Evolutionary conservation across 2,797 vertebrate genomes (phyloP).

Genomic region (Halcyon leucocephala): DNA sequence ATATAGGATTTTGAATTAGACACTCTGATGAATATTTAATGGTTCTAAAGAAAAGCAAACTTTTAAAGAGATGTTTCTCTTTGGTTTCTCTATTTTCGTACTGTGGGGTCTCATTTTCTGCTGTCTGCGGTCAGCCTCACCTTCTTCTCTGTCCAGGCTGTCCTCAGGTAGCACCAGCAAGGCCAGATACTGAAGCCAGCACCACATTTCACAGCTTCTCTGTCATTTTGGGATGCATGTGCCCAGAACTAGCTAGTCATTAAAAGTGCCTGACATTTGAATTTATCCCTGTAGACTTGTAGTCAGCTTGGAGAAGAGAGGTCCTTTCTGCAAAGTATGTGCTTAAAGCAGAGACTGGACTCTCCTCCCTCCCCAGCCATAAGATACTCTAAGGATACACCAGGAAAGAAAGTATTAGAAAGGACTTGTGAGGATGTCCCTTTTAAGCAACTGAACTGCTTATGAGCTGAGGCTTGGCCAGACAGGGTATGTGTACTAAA

Average conservation of each 20-base stretch:
- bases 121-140: fast-evolving
- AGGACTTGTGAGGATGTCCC: neutral
- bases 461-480: neutral
- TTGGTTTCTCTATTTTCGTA: neutral
- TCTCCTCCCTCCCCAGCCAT: neutral
- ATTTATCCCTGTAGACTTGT: neutral
- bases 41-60: neutral
- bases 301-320: neutral
- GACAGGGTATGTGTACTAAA: neutral
- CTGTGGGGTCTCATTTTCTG: fast-evolving
- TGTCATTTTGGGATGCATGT: neutral
- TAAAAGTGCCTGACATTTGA: neutral
- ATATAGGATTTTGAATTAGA: neutral
- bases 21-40: neutral
- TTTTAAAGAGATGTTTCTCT: neutral
- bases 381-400: neutral
- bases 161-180: neutral
- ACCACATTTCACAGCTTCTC: neutral
- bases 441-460: neutral
- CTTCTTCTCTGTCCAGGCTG: neutral
- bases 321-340: neutral
- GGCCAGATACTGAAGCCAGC: neutral
- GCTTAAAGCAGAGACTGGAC: neutral
- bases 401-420: neutral
- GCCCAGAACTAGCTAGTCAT: neutral